Percentiles rank a stretch among this genome's conserved stretches.
Conservation (phyloP, 2,113 vertebrate genomes). For the Platichthys flesus region DNA sequence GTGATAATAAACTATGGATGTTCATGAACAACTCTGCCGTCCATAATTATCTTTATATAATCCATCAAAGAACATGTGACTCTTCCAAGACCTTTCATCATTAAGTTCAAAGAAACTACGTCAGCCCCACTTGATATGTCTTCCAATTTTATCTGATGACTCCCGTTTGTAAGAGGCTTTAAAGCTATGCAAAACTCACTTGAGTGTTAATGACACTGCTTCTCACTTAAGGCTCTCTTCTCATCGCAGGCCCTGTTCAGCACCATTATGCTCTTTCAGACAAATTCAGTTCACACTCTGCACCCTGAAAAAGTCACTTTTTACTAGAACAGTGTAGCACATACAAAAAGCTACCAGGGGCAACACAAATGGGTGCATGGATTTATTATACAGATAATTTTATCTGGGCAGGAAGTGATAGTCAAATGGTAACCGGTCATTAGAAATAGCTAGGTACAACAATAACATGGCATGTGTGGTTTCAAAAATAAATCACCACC, state of each 20-base stretch:
- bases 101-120: slow-evolving; percentile 69
- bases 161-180: slow-evolving; percentile 61
- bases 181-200: slow-evolving; percentile 59
- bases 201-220: slow-evolving; percentile 53
- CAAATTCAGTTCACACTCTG: slow-evolving; percentile 1
- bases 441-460: too few species aligned
- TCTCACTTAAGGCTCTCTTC: slow-evolving; percentile 35
- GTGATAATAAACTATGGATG: slow-evolving; percentile 52
- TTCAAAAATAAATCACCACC: too few species aligned
- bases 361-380: not conserved
- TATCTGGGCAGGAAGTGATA: too few species aligned
- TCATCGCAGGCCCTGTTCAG: not conserved
- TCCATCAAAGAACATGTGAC: slow-evolving; percentile 72
- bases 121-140: slow-evolving; percentile 47
- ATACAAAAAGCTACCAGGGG: not conserved
- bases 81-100: slow-evolving; percentile 70
- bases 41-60: slow-evolving; percentile 72
- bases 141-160: slow-evolving; percentile 68
- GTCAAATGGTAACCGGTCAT: too few species aligned
- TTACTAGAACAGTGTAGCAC: not conserved
- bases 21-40: slow-evolving; percentile 58
- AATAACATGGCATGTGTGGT: too few species aligned
- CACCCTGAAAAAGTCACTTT: not conserved
- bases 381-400: not conserved
- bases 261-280: slow-evolving; percentile 16